A percentile compares a stretch with the other conserved stretches of the same genome.
Conservation (phyloP, 1,140 invertebrate genomes). For the Sitodiplosis mosellana region DNA sequence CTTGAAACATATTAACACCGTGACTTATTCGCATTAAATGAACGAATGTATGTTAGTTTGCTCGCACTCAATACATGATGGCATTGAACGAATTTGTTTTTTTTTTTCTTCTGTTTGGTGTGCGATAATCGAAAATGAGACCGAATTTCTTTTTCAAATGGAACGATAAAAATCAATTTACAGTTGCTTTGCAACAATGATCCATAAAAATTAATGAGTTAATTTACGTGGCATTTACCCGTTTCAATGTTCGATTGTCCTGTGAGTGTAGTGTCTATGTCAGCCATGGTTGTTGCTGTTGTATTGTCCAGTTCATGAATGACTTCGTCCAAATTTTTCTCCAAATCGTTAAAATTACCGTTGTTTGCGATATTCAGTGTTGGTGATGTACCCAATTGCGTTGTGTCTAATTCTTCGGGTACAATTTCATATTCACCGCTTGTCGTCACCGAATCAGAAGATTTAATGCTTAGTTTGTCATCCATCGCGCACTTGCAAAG, state of each 20-base stretch:
- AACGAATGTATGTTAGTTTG: constrained; percentile 11
- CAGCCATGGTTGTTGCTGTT: constrained; percentile 8
- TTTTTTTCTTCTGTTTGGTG: neutral
- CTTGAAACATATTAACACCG: too few species aligned
- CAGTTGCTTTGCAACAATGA: too few species aligned
- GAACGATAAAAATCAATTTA: too few species aligned
- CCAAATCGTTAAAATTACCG: constrained; percentile 49
- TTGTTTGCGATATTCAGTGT: constrained; percentile 55
- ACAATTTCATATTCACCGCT: constrained; percentile 75
- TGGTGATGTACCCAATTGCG: constrained; percentile 30
- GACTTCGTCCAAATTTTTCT: constrained; percentile 54
- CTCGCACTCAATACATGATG: too few species aligned
- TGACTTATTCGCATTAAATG: too few species aligned
- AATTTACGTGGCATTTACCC: neutral
- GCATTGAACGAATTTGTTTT: neutral
- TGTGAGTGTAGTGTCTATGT: neutral
- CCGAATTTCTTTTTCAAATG: too few species aligned
- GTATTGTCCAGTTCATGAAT: constrained; percentile 28
- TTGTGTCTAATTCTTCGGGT: constrained; percentile 22
- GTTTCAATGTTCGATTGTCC: constrained; percentile 9
- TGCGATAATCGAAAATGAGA: too few species aligned
- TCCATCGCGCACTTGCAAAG: constrained; percentile 32
- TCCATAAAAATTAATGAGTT: neutral
- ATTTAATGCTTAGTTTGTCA: constrained; percentile 57
- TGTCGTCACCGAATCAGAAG: constrained; percentile 60